A percentile compares a stretch with the other conserved stretches of the same genome.
These are phyloP conservation scores for Eurosta solidaginis DNA, from an alignment of 1,140 invertebrate genomes.

Conservation along the genomic window DNA sequence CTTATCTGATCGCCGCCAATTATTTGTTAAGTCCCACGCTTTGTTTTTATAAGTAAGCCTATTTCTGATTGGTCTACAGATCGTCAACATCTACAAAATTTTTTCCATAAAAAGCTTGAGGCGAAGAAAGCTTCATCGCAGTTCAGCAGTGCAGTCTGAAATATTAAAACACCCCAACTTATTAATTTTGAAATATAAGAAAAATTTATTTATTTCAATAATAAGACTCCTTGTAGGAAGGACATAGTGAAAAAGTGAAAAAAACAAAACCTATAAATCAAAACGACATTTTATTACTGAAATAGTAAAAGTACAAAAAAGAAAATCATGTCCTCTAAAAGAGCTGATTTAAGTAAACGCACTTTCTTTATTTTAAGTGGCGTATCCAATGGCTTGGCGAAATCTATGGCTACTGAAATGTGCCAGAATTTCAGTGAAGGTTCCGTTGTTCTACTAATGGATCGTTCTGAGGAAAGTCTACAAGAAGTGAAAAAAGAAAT, in stretches of 20 bases:
- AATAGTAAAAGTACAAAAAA: neutral
- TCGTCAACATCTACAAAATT: neutral
- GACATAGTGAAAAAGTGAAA: slow-evolving; percentile 6
- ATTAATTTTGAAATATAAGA: slow-evolving; percentile 15
- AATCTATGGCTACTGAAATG: slow-evolving; percentile 73
- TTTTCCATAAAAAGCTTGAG: neutral
- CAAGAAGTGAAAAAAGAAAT: slow-evolving; percentile 62
- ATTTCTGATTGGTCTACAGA: neutral
- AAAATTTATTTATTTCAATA: neutral
- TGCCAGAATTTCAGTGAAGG: slow-evolving; percentile 64
- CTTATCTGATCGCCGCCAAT: neutral
- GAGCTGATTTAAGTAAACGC: slow-evolving; percentile 49
- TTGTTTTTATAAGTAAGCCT: neutral
- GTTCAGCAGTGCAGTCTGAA: slow-evolving; percentile 45
- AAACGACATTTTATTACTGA: no score
- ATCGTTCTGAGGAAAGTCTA: slow-evolving; percentile 65
- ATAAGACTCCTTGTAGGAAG: no score
- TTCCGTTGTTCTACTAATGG: slow-evolving; percentile 75
- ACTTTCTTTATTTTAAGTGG: slow-evolving; percentile 52
- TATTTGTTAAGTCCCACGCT: neutral
- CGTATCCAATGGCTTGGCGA: slow-evolving; percentile 62
- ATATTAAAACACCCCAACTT: slow-evolving; percentile 35
- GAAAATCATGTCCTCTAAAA: slow-evolving; percentile 51
- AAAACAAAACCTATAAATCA: no score
- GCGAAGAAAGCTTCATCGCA: slow-evolving; percentile 28